Percentiles rank a stretch among this genome's conserved stretches.
Evolutionary conservation across 2,888 invertebrate genomes (phyloP).

Genomic region (Epicampocera succincta): DNA sequence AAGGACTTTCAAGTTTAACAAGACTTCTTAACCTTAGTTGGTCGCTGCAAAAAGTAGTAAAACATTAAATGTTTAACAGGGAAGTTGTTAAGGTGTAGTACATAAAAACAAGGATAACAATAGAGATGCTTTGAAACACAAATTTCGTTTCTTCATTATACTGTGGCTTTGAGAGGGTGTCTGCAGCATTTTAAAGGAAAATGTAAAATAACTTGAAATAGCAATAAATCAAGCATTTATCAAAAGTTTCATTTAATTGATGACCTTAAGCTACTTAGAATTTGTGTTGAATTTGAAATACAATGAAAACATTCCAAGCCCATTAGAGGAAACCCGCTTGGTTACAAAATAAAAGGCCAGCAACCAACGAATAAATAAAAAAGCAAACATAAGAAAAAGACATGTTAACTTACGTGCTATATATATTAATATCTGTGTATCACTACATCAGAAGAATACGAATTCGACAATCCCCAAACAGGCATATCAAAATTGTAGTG

Average conservation of each 20-base stretch:
- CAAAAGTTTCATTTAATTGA: slow-evolving; percentile 58
- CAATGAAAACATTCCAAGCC: background rate
- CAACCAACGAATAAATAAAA: background rate
- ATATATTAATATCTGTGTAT: slow-evolving; percentile 56
- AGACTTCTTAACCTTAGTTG: too few relatives aligned
- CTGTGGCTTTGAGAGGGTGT: too few relatives aligned
- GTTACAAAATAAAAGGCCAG: background rate
- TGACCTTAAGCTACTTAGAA: slow-evolving; percentile 63
- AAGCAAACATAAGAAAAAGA: slow-evolving; percentile 21
- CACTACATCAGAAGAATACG: slow-evolving; percentile 33
- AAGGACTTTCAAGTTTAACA: too few relatives aligned
- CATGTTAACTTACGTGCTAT: slow-evolving; percentile 62
- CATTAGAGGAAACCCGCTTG: slow-evolving; percentile 16
- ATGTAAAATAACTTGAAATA: too few relatives aligned
- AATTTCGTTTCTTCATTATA: too few relatives aligned
- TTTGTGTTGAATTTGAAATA: slow-evolving; percentile 4
- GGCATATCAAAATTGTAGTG: slow-evolving; percentile 34
- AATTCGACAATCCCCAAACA: slow-evolving; percentile 13
- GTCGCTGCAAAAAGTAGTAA: too few relatives aligned
- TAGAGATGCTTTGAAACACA: too few relatives aligned
- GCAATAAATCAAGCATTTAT: slow-evolving; percentile 7
- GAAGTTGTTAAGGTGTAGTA: too few relatives aligned
- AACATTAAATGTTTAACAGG: too few relatives aligned
- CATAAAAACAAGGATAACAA: too few relatives aligned
- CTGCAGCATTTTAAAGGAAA: too few relatives aligned